Evolutionary conservation across 2,888 invertebrate species (phyloP).

Genomic region (Phyllotreta cruciferae): DNA sequence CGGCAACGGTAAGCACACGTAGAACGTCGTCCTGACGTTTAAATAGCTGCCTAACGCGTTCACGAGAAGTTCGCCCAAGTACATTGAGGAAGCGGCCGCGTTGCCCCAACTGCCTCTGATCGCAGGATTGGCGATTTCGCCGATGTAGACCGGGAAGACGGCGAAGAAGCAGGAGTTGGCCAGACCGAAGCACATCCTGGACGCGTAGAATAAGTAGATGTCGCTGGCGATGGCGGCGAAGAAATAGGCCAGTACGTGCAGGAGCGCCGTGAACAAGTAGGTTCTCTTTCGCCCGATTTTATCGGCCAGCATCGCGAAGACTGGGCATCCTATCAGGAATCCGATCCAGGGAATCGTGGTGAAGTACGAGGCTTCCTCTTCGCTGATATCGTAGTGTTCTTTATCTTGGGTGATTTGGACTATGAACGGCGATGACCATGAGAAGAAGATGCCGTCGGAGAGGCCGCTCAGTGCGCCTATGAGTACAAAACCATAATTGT

Average conservation of each 20-base stretch:
- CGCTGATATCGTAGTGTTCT: conserved; percentile 47
- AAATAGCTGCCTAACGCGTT: conserved; percentile 66
- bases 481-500: conserved; percentile 24
- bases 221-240: conserved; percentile 44
- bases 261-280: conserved; percentile 46
- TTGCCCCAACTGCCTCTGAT: conserved; percentile 52
- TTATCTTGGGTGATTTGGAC: conserved; percentile 50
- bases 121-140: conserved; percentile 50
- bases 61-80: conserved; percentile 49
- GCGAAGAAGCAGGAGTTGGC: conserved; percentile 46
- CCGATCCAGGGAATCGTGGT: conserved; percentile 50
- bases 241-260: conserved; percentile 46
- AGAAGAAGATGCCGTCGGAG: conserved; percentile 42
- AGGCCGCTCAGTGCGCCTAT: conserved; percentile 40
- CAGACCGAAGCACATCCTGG: conserved; percentile 47
- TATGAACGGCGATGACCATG: conserved; percentile 55
- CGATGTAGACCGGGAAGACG: conserved; percentile 49
- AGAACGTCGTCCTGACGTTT: conserved; percentile 62
- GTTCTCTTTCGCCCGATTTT: conserved; percentile 49
- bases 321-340: conserved; percentile 44
- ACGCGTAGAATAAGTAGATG: conserved; percentile 49
- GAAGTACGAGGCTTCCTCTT: conserved; percentile 53
- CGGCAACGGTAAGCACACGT: conserved; percentile 66
- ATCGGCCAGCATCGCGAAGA: conserved; percentile 48
- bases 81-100: conserved; percentile 43